Conservation (phyloP, 2,113 vertebrate species). For the Leucosticte australis region DNA sequence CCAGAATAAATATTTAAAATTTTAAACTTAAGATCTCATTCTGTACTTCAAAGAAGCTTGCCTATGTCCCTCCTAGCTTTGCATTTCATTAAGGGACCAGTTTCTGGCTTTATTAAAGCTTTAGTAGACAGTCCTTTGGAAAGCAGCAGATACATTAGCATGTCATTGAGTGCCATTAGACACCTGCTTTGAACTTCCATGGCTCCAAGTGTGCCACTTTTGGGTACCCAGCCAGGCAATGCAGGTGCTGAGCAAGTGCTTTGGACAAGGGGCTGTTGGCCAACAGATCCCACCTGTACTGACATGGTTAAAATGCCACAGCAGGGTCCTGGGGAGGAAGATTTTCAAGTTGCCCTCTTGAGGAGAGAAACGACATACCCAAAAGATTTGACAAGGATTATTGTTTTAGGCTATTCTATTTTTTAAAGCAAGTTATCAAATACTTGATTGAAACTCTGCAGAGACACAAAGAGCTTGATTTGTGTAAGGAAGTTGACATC, state of each 20-base stretch:
- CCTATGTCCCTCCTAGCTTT: background rate
- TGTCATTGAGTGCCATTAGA: background rate
- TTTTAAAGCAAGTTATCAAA: background rate
- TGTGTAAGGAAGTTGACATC: background rate
- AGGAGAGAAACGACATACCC: background rate
- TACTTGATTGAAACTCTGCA: background rate
- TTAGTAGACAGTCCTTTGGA: background rate
- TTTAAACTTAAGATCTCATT: background rate
- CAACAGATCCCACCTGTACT: background rate
- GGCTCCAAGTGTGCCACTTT: background rate
- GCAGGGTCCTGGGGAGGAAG: fast-evolving
- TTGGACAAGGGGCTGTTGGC: background rate
- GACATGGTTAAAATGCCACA: background rate
- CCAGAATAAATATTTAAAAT: background rate
- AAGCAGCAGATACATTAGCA: background rate
- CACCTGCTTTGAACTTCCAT: background rate
- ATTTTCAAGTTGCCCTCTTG: fast-evolving
- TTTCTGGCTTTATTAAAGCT: background rate
- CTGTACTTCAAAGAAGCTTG: background rate
- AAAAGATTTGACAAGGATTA: background rate
- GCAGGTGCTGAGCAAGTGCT: background rate
- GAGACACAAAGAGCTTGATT: background rate
- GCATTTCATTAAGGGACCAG: background rate
- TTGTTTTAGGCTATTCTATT: background rate
- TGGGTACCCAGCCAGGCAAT: background rate